Evolutionary conservation across 1,140 invertebrate genomes (phyloP), one percentile per base, ranked within the genome.

Genomic region (Spodoptera frugiperda): DNA sequence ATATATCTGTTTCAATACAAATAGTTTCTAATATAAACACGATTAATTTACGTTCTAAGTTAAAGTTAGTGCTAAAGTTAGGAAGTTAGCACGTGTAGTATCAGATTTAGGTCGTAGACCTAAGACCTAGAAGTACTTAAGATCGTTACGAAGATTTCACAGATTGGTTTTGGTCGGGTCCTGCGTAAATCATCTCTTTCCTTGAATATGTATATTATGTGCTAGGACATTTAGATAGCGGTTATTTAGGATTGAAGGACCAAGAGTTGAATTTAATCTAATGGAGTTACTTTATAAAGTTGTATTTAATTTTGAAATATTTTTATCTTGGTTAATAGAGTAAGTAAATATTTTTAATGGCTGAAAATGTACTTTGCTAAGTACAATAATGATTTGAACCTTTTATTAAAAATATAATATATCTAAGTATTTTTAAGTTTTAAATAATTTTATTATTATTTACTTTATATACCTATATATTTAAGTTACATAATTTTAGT

Each of bases 51-150:
- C 4, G 57, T 12, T 39, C 6, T 15, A 33, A 61, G 10, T 53
- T 17, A 4, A 17, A 53, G 51, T 53, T 53, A 17, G n/a, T 39
- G 33, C 30, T 61, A 15, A n/a, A 61, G 30, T 61, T 61, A 39
- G 15, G 33, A 61, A 61, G 57, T 61, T 65, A 46, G 33, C 61
- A 8, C 12, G 39, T 4, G 17, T 33, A 21, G 25, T 11, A 48
- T 65, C 61, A 21, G 61, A 46, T 65, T n/a, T 65, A 65, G 33
- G 33, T 9, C 33, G 4, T 9, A 39, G 39, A 65, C 61, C 15
- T 61, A n/a, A 33, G 55, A 59, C 11, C 55, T 57, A 57, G 30
- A 63, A 17, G 30, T 63, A 44, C 61, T 65, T 48, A 65, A 65
- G 39, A 65, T 65, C 0, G 2, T 19, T 15, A 48, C 39, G 2